These are phyloP conservation scores for Druceiella hillmani DNA, from an alignment of 2,888 invertebrate genomes.

Conservation along the genomic window DNA sequence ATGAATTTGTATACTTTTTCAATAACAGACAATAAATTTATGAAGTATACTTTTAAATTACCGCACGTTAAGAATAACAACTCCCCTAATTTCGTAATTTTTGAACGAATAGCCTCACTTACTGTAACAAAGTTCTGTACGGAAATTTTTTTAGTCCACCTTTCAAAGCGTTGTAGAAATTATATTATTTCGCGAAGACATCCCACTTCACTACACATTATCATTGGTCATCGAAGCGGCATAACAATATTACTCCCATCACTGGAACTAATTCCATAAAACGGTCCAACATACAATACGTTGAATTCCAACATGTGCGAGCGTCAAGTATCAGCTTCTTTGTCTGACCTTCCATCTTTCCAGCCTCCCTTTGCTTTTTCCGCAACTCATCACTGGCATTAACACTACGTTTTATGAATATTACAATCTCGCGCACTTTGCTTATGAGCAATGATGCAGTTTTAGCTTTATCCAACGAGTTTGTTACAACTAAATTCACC, in stretches of 20 bases:
- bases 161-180: no score
- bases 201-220: no score
- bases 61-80: no score
- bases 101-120: no score
- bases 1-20: no score
- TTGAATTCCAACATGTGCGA: conserved; percentile 17
- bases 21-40: no score
- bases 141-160: no score
- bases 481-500: conserved; percentile 11
- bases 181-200: no score
- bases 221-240: conserved; percentile 16
- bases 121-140: no score
- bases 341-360: conserved; percentile 10
- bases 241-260: conserved; percentile 16
- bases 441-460: conserved; percentile 5
- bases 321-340: conserved; percentile 18
- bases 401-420: conserved; percentile 13
- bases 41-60: no score
- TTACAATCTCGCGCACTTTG: conserved; percentile 15
- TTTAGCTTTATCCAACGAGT: no score
- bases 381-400: conserved; percentile 9
- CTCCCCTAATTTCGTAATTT: no score
- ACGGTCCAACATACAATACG: conserved; percentile 16
- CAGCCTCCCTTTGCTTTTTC: conserved; percentile 6
- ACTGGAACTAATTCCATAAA: conserved; percentile 15